These are phyloP conservation scores for Oophaga pumilio DNA, from an alignment of 2,113 vertebrate genomes.

Conservation along the genomic window DNA sequence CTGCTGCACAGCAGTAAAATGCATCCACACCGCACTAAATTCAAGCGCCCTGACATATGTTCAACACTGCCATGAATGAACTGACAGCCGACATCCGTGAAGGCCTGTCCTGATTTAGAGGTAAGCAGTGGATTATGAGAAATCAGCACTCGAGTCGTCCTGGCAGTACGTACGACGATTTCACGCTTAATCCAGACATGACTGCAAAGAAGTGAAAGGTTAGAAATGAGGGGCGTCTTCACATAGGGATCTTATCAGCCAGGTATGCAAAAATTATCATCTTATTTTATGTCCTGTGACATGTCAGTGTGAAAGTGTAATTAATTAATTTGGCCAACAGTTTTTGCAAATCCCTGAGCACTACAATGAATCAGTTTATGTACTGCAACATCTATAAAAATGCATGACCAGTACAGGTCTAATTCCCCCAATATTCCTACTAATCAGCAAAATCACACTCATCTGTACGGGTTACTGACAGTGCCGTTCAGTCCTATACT, in stretches of 20 bases:
- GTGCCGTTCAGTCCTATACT: too few species aligned
- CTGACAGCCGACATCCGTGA: conserved; percentile 59
- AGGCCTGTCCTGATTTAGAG: conserved; percentile 46
- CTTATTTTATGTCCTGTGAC: too few species aligned
- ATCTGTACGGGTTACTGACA: too few species aligned
- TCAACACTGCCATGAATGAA: conserved; percentile 56
- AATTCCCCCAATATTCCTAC: too few species aligned
- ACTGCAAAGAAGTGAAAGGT: background rate
- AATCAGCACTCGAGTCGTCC: background rate
- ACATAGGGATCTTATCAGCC: background rate
- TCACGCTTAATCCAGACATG: background rate
- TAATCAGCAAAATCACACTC: too few species aligned
- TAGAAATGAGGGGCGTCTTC: background rate
- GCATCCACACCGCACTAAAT: background rate
- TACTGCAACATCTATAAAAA: too few species aligned
- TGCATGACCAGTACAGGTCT: too few species aligned
- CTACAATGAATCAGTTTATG: too few species aligned
- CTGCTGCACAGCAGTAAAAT: conserved; percentile 52
- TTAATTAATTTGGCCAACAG: too few species aligned
- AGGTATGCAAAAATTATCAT: too few species aligned
- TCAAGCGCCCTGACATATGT: conserved; percentile 43
- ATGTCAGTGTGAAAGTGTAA: too few species aligned
- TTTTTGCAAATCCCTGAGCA: too few species aligned
- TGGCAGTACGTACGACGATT: background rate
- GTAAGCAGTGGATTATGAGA: conserved; percentile 2